Base-by-base conservation (phyloP, 37 sponge, comb jelly and placozoan genomes). In the Agelas oroides region DNA sequence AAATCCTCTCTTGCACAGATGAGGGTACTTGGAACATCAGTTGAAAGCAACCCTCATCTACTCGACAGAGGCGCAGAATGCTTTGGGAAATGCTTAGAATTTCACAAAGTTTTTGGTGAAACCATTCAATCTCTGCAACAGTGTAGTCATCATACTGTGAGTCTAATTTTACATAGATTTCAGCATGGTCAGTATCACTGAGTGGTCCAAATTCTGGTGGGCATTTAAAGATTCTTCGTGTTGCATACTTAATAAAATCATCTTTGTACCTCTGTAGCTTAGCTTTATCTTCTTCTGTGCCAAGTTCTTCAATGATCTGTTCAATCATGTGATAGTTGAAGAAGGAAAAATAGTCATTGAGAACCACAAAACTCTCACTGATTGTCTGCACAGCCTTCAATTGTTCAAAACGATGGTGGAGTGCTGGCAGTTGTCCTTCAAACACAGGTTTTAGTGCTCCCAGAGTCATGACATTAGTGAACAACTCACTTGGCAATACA, bases 181-280 rank as follows among this genome's bases (percentile, higher is more conserved):
- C 69, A 32, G 35, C 69, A 67, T 30, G 28, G 18, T 25, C 34
- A 18, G 31, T 1, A 14, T 23, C n/a, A 27, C 27, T 61, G 1
- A 28, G 1, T 19, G 59, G 27, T 31, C 34, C 33, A 57, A 36
- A 75, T 1, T 55, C 30, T 13, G 59, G 27, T 20, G 75, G 75
- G 46, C 75, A 75, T 31, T 75, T 59, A 57, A 28, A 75, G 27
- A 75, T n/a, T 57, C n/a, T 75, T 23, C 75, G 39, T 32, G 13
- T 75, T 59, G 58, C 53, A 18, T 75, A 75, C 32, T 75, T 36
- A 11, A 5, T 16, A 16, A 75, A 23, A 33, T 75, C 34, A 6
- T 14, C 5, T 6, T 32, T 23, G 27, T 75, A 75, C 8, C 14
- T 28, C 21, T 54, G 1, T 1, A 75, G 59, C 19, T 40, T 1